Conservation (phyloP, 2,113 vertebrate genomes). For the Ahaetulla prasina region DNA sequence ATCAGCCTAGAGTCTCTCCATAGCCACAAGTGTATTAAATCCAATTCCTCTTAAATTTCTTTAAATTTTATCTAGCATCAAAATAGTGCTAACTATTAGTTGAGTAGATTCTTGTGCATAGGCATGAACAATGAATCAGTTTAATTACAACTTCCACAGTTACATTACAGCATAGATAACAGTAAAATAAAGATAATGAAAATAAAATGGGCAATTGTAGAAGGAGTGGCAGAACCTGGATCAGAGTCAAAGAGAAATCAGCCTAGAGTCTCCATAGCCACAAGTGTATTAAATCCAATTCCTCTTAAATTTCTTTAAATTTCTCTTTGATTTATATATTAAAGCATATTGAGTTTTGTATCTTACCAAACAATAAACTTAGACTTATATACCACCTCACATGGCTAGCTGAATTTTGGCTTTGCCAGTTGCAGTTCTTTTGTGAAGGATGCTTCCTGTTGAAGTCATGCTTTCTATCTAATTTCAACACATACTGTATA, state of each 20-base stretch:
- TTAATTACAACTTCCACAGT: background rate
- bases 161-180: background rate
- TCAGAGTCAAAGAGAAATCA: background rate
- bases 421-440: background rate
- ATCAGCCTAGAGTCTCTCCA: background rate
- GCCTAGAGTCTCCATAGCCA: background rate
- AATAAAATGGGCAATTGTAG: background rate
- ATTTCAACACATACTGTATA: background rate
- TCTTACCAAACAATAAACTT: too few species aligned
- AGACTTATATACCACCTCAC: too few species aligned
- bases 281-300: background rate
- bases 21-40: background rate
- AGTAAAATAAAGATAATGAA: background rate
- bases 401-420: background rate
- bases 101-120: background rate
- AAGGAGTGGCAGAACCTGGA: background rate
- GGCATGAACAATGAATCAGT: background rate
- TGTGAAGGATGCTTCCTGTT: background rate
- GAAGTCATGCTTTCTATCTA: background rate
- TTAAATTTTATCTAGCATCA: background rate
- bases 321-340: too few species aligned
- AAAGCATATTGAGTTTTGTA: too few species aligned
- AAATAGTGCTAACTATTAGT: background rate
- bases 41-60: background rate
- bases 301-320: background rate